phyloP scores from a whole-genome alignment of 2,113 vertebrate species.

The Zosterops lateralis region DNA sequence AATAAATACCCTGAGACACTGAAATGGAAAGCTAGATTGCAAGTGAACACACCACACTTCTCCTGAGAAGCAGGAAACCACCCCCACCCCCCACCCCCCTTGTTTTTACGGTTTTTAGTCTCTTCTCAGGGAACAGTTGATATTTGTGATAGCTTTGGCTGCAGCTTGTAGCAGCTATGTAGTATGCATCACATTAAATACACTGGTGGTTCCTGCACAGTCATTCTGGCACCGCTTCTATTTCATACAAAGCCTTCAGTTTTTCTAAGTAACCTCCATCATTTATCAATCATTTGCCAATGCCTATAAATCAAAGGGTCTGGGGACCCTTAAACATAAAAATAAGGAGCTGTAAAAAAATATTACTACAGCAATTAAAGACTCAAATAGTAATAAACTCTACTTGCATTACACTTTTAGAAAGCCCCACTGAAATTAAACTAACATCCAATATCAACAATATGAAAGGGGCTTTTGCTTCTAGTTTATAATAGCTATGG shows the following conservation, averaged over 20 bases:
- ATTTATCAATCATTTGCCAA: constrained; percentile 68
- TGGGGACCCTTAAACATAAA: constrained; percentile 71
- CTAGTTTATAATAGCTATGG: constrained; percentile 56
- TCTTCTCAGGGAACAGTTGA: constrained; percentile 47
- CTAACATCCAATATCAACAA: constrained; percentile 60
- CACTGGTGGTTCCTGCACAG: constrained; percentile 31
- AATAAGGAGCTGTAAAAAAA: constrained; percentile 76
- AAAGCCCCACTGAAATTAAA: constrained; percentile 64
- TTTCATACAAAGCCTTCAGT: constrained; percentile 67
- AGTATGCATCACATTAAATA: constrained; percentile 54
- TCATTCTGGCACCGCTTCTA: constrained; percentile 43
- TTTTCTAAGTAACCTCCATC: constrained; percentile 62
- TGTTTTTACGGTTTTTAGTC: neutral
- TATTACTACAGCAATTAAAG: constrained; percentile 78
- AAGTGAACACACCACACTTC: neutral
- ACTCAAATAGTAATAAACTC: constrained; percentile 68
- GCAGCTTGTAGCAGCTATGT: constrained; percentile 19
- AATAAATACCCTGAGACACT: neutral
- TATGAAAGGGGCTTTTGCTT: constrained; percentile 68
- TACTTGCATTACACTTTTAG: constrained; percentile 57
- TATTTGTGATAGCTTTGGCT: constrained; percentile 48
- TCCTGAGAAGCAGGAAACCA: neutral
- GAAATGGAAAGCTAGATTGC: constrained; percentile 14
- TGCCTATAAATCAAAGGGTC: constrained; percentile 70
- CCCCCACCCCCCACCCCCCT: rapidly evolving